Base-by-base conservation (phyloP, 2,113 vertebrate genomes). In the Myrmophylax atrothorax region DNA sequence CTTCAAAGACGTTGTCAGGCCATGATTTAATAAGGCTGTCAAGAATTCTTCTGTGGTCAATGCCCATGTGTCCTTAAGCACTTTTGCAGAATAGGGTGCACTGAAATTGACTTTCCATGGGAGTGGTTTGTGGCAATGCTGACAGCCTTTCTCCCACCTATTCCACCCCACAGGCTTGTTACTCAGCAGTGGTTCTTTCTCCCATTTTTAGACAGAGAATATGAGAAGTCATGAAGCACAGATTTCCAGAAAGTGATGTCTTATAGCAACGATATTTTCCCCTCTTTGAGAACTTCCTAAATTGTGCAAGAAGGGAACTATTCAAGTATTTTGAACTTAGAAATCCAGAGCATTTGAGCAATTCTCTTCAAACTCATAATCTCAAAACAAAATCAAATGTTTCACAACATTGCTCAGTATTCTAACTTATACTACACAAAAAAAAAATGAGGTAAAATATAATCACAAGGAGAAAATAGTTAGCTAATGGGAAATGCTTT, bases 181-280 rank as follows among this genome's bases (percentile, higher is more conserved):
- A 35, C 42, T 26, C 55, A 33, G 46, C 28, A 80, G 29, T 2
- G 3, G 12, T 5, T 47, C 58, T 62, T 85, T 58, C n/a, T 81
- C 59, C 23, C 29, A 5, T 28, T 55, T 82, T 42, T 28, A 53
- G 22, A 38, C 1, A 4, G 10, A 66, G 8, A 12, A 28, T 33
- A 18, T 0, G 3, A 86, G n/a, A 83, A 83, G 15, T 22, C 23
- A 26, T 0, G 0, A 53, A 90, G 40, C 40, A n/a, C 12, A 31
- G 31, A 14, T 49, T 60, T 62, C 28, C 66, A 26, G 22, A 69
- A 50, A 68, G 18, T 55, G 25, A 77, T 23, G 1, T 7, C 6
- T 67, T 74, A 53, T 13, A 10, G 20, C 29, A 77, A 53, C 16
- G 23, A 58, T n/a, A 17, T 28, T 38, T 85, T 46, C 12, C 13